These are phyloP conservation scores for Thecophora atra DNA, from an alignment of 2,888 invertebrate genomes.

Conservation along the genomic window DNA sequence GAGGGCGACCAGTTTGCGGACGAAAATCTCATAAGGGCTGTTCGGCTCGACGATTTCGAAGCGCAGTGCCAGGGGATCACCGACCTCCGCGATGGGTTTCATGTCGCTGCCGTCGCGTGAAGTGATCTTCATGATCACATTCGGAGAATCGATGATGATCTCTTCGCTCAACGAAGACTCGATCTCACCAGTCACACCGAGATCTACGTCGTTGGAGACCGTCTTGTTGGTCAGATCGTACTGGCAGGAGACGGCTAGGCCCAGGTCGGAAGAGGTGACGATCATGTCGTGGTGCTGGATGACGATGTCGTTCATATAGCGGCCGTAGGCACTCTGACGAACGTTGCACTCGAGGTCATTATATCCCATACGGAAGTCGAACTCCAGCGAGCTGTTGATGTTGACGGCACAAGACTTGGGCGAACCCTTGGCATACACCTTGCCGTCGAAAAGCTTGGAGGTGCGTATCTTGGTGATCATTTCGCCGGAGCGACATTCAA, in stretches of 20 bases:
- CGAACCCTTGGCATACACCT: constrained; percentile 93
- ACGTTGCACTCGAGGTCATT: constrained; percentile 93
- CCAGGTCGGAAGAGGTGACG: constrained; percentile 92
- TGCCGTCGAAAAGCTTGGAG: constrained; percentile 91
- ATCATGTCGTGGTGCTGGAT: constrained; percentile 96
- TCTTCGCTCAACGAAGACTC: constrained; percentile 87
- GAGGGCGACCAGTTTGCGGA: constrained; percentile 92
- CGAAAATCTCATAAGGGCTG: constrained; percentile 95
- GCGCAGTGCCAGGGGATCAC: constrained; percentile 88
- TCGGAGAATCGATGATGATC: constrained; percentile 92
- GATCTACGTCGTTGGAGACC: constrained; percentile 90
- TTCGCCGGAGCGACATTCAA: constrained; percentile 90
- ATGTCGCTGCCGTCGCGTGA: constrained; percentile 86
- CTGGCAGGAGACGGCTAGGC: constrained; percentile 91
- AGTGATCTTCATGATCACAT: constrained; percentile 93
- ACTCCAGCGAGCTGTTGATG: constrained; percentile 86
- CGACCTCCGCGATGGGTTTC: constrained; percentile 89
- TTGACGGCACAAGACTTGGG: constrained; percentile 93
- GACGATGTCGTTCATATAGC: constrained; percentile 90
- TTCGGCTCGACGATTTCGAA: constrained; percentile 93
- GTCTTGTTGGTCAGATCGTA: constrained; percentile 95
- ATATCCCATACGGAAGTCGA: constrained; percentile 91
- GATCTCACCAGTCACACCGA: constrained; percentile 89
- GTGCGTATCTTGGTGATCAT: constrained; percentile 94
- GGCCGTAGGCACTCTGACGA: constrained; percentile 83